A percentile compares a stretch with the other conserved stretches of the same genome.
Conservation (phyloP, 2,113 vertebrate species). For the Pygoscelis adeliae region DNA sequence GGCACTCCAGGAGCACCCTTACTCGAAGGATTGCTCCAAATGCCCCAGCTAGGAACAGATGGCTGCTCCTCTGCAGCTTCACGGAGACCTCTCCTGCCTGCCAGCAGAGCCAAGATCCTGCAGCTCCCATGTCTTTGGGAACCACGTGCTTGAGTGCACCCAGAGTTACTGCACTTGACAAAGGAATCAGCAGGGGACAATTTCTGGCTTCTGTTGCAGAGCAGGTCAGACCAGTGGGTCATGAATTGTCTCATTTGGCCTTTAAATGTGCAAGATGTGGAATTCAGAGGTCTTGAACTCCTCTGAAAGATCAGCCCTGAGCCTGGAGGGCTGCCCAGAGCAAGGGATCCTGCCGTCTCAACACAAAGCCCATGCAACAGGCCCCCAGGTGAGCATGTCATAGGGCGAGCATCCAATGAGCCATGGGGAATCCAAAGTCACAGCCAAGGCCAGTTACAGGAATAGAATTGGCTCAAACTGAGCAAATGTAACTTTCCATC, state of each 20-base stretch:
- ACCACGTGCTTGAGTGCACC: fast-evolving
- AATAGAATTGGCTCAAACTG: slow-evolving; percentile 15
- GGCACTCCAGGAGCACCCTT: not conserved
- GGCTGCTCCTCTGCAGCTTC: not conserved
- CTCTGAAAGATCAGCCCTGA: not conserved
- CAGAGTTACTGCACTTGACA: not conserved
- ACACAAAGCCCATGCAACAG: not conserved
- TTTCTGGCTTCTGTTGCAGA: not conserved
- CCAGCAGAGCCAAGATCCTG: not conserved
- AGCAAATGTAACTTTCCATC: not conserved
- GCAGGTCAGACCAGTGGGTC: not conserved
- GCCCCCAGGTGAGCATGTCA: not conserved
- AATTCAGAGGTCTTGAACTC: not conserved
- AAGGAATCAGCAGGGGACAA: not conserved
- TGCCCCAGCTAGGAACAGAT: not conserved
- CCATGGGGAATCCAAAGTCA: not conserved
- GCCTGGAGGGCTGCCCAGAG: not conserved
- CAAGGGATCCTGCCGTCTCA: not conserved
- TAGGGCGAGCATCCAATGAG: not conserved
- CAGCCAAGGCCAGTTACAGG: not conserved
- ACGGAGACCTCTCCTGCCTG: not conserved
- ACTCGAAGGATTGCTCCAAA: not conserved
- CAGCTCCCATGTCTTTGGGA: not conserved
- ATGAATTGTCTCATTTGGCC: not conserved
- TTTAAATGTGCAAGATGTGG: not conserved